These are phyloP conservation scores for Phaetusa simplex DNA, from an alignment of 2,113 vertebrate species.

Conservation along the genomic window DNA sequence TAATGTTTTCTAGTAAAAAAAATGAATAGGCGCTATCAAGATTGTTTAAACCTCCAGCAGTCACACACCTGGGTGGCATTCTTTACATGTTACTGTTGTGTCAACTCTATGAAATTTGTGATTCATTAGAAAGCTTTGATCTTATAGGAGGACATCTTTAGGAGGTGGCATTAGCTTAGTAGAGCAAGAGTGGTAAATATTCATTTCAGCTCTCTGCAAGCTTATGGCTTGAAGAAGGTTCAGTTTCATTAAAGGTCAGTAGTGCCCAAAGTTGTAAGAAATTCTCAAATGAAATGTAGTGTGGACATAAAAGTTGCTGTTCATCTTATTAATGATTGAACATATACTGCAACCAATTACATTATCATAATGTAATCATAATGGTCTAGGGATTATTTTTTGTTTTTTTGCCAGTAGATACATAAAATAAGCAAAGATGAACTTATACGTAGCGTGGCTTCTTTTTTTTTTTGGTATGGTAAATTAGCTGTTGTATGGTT, in stretches of 20 bases:
- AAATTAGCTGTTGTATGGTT: background rate
- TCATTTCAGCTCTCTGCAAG: background rate
- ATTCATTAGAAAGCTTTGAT: background rate
- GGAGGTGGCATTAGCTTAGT: background rate
- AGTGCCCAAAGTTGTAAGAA: background rate
- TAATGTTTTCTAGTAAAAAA: background rate
- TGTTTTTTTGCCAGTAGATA: background rate
- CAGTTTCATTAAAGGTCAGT: background rate
- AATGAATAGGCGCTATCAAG: accelerated
- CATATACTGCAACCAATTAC: background rate
- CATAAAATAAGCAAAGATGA: background rate
- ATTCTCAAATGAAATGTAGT: background rate
- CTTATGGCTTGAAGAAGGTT: background rate
- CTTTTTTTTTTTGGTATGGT: background rate
- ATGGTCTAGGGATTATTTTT: background rate
- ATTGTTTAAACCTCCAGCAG: background rate
- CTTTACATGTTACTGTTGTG: background rate
- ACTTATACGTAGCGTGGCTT: background rate
- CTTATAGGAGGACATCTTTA: background rate
- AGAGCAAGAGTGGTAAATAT: background rate
- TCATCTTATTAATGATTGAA: background rate
- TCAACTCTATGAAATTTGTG: background rate
- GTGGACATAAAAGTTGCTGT: background rate
- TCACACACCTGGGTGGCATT: background rate
- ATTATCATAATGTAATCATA: background rate